A percentile compares a stretch with the other conserved stretches of the same genome.
These are phyloP conservation scores for Phalacrocorax aristotelis DNA, from an alignment of 2,113 vertebrate genomes.

Conservation along the genomic window DNA sequence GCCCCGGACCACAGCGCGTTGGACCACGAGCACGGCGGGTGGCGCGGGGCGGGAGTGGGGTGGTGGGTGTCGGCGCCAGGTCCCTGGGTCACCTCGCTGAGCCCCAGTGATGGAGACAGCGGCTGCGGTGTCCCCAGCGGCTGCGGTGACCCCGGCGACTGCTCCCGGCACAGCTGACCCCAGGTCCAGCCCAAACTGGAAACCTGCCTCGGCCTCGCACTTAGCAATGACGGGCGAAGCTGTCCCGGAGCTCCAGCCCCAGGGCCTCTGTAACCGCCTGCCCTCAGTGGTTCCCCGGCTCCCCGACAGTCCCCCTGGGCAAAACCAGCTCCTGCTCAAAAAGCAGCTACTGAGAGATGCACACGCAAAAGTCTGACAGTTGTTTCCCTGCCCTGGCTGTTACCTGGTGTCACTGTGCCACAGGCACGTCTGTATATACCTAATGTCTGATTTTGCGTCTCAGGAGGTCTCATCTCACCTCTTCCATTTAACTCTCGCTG, in stretches of 20 bases:
- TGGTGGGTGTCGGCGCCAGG: no score
- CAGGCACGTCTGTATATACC: background rate
- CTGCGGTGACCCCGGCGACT: no score
- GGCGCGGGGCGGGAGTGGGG: background rate
- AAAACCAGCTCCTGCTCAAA: background rate
- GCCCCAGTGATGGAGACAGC: background rate
- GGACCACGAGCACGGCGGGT: background rate
- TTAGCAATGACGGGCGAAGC: background rate
- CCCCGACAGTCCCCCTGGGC: accelerated
- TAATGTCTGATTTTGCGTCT: background rate
- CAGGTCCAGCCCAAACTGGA: background rate
- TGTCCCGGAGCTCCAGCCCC: background rate
- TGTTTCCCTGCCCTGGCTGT: background rate
- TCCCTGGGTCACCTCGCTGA: background rate
- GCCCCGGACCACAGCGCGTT: background rate
- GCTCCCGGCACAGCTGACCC: background rate
- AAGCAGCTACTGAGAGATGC: background rate
- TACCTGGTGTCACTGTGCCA: background rate
- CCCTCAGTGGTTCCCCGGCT: accelerated
- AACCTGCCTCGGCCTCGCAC: background rate
- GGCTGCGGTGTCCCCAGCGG: background rate
- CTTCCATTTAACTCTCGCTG: background rate
- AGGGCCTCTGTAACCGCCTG: background rate
- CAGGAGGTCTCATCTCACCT: background rate
- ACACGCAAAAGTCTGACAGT: background rate